phyloP scores from a whole-genome alignment of 2,888 invertebrate species.

The Hypena proboscidalis region DNA sequence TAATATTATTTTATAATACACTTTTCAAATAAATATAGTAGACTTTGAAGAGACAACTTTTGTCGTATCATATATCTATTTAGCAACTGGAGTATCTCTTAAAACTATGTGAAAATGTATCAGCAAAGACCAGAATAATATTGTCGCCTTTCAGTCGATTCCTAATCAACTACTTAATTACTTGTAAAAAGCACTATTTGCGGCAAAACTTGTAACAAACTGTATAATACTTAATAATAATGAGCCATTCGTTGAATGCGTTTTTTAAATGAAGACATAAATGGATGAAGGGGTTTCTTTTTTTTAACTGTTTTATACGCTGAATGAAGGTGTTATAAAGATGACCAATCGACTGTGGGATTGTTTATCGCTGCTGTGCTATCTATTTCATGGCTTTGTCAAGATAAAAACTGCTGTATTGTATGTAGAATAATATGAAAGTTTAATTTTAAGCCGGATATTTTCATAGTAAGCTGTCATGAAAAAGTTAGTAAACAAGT shows the following conservation, averaged over 20 bases:
- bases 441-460: too few relatives aligned
- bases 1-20: slow-evolving; percentile 20
- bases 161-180: slow-evolving; percentile 61
- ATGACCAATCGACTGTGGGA: too few relatives aligned
- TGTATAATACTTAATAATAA: slow-evolving; percentile 33
- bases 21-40: slow-evolving; percentile 22
- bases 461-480: too few relatives aligned
- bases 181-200: slow-evolving; percentile 66
- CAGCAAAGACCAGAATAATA: slow-evolving; percentile 72
- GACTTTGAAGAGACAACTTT: slow-evolving; percentile 16
- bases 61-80: slow-evolving; percentile 27
- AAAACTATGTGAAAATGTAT: slow-evolving; percentile 49
- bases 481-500: too few relatives aligned
- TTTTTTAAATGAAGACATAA: too few relatives aligned
- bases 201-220: slow-evolving; percentile 53
- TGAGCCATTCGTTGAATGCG: slow-evolving; percentile 11
- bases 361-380: too few relatives aligned
- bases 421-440: too few relatives aligned
- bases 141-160: slow-evolving; percentile 80
- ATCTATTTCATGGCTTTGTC: too few relatives aligned
- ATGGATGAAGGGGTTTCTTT: too few relatives aligned
- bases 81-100: slow-evolving; percentile 52
- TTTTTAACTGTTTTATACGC: too few relatives aligned
- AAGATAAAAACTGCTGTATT: too few relatives aligned
- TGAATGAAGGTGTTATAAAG: too few relatives aligned